Evolutionary conservation across 1,140 invertebrate genomes (phyloP).

Genomic region (Monochamus saltuarius): DNA sequence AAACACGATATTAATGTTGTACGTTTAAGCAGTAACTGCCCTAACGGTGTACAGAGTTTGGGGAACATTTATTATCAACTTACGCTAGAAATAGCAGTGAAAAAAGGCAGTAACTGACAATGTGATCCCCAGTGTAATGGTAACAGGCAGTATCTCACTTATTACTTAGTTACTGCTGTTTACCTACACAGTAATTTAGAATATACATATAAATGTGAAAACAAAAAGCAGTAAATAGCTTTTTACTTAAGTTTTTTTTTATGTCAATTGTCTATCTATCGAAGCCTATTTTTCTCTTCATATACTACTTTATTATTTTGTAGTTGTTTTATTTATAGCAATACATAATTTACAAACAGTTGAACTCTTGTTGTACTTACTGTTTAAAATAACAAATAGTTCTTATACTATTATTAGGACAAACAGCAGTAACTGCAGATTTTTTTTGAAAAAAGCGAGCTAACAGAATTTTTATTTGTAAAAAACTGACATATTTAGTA

Average conservation of each 20-base stretch:
- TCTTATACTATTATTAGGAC: conserved; percentile 2
- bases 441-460: neutral
- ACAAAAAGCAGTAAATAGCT: conserved; percentile 4
- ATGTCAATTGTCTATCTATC: no score
- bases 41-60: no score
- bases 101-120: conserved; percentile 8
- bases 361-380: no score
- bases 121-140: conserved; percentile 1
- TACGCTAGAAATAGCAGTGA: neutral
- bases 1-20: no score
- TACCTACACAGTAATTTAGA: conserved; percentile 1
- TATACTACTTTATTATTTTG: conserved; percentile 4
- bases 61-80: conserved; percentile 5
- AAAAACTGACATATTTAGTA: conserved; percentile 5
- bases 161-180: conserved; percentile 1
- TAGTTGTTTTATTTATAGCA: no score
- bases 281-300: neutral
- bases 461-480: neutral
- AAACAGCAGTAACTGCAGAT: conserved; percentile 9
- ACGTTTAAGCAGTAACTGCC: no score
- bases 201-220: conserved; percentile 5
- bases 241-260: neutral
- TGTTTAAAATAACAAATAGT: neutral
- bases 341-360: no score
- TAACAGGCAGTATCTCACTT: conserved; percentile 6